Evolutionary conservation across 2,797 vertebrate species (phyloP), one percentile per base, ranked within the genome.

Genomic region (Sebastes reedi): DNA sequence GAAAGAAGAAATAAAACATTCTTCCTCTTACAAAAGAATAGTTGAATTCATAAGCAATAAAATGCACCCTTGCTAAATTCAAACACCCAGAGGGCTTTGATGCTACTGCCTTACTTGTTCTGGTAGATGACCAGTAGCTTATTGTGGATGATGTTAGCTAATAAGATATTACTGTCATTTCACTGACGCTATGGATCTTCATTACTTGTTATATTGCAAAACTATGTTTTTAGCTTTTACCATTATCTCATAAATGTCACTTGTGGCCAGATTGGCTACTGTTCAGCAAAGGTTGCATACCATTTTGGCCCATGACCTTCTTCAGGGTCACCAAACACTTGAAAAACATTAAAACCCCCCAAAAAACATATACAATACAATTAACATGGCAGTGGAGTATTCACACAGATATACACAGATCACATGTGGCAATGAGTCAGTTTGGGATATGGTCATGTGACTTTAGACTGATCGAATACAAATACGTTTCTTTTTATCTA

Each of bases 201-300:
- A 36, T 50, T 14, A n/a, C 22, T 34, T 50, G 55, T 71, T 29
- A 29, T 18, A n/a, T 14, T 59, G 4, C 56, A 58, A 58, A 22
- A 14, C 1, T 14, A 54, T 22, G 46, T 46, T 22, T 3, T 29
- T n/a, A 22, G 29, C 8, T 22, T 68, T 54, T 52, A 30, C 18
- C 29, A 16, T 34, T 34, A 34, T 54, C 13, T n/a, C 13, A 5
- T 32, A 54, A 32, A 36, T 42, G 2, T 6, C 24, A 27, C 68
- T 70, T 68, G 54, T 70, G 16, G 22, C 24, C 24, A n/a, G 5
- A 25, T 6, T 25, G 55, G 2, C 24, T 27, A 14, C 42, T 18
- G 20, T 14, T 68, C 3, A 32, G 27, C 22, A 46, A 46, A 0
- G 16, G 16, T 18, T 46, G 16, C 16, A 46, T 46, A 46, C 0